phyloP scores from a whole-genome alignment of 2,888 invertebrate species.

The Parnassius orleans region DNA sequence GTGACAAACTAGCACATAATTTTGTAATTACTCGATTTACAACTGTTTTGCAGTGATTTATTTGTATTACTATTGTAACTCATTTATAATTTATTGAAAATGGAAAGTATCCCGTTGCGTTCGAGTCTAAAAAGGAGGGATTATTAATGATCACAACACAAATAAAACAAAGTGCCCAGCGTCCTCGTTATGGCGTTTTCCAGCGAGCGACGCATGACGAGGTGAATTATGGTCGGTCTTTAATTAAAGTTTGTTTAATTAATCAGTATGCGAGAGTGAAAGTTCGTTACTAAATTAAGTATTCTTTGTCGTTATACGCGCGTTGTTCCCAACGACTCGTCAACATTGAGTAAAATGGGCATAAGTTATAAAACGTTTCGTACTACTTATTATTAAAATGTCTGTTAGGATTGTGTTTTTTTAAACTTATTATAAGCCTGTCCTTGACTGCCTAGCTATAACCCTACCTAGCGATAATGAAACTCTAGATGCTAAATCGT shows the following conservation, averaged over 20 bases:
- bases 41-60: slow-evolving; percentile 10
- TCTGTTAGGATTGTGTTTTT: too few species aligned
- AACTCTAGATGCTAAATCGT: too few species aligned
- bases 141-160: slow-evolving; percentile 22
- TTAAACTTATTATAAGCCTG: too few species aligned
- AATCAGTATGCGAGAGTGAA: slow-evolving; percentile 44
- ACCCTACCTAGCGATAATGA: too few species aligned
- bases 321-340: slow-evolving; percentile 8
- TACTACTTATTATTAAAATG: background rate
- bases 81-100: slow-evolving; percentile 11
- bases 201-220: slow-evolving; percentile 41
- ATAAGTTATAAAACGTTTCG: slow-evolving; percentile 1
- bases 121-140: slow-evolving; percentile 7
- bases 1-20: too few species aligned
- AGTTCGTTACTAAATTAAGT: slow-evolving; percentile 31
- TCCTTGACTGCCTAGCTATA: too few species aligned
- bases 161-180: slow-evolving; percentile 18
- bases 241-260: slow-evolving; percentile 64
- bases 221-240: slow-evolving; percentile 46
- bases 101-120: slow-evolving; percentile 14
- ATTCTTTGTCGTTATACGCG: slow-evolving; percentile 40
- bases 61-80: background rate
- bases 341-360: background rate
- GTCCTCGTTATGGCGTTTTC: slow-evolving; percentile 27
- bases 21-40: background rate